A percentile compares a stretch with the other conserved stretches of the same genome.
Evolutionary conservation across 2,113 vertebrate genomes (phyloP).

Genomic region (Alethe castanea): DNA sequence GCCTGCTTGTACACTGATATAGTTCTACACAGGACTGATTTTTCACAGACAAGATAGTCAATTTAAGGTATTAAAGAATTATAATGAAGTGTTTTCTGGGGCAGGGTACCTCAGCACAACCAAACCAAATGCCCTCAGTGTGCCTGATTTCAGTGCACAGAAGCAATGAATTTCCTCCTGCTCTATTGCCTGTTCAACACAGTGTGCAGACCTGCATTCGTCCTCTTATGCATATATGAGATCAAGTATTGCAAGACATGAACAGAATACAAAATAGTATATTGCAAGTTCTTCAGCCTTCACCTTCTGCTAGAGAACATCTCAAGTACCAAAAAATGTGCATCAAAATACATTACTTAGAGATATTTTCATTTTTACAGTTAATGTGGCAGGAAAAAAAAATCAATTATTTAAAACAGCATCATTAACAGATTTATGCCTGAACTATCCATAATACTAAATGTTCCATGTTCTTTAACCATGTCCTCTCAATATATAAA

Average conservation of each 20-base stretch:
- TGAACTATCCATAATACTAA: neutral
- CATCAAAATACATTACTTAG: neutral
- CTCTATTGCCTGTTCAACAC: neutral
- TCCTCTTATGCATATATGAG: neutral
- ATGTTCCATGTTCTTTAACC: neutral
- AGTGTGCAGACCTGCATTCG: neutral
- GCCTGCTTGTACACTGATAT: neutral
- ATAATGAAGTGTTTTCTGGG: neutral
- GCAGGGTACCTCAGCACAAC: neutral
- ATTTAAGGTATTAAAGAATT: neutral
- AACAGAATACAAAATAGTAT: neutral
- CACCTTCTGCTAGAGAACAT: neutral
- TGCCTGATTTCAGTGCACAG: neutral
- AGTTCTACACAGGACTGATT: neutral
- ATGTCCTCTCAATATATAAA: neutral
- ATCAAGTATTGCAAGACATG: neutral
- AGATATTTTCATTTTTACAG: neutral
- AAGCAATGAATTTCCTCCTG: neutral
- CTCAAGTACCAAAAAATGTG: neutral
- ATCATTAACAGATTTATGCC: neutral
- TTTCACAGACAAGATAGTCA: neutral
- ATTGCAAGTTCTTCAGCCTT: neutral
- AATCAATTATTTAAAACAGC: neutral
- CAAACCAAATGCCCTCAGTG: neutral
- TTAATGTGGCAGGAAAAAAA: neutral